Evolutionary conservation across 1,140 invertebrate genomes (phyloP), one percentile per base, ranked within the genome.

Genomic region (Hydropsyche tenuis): DNA sequence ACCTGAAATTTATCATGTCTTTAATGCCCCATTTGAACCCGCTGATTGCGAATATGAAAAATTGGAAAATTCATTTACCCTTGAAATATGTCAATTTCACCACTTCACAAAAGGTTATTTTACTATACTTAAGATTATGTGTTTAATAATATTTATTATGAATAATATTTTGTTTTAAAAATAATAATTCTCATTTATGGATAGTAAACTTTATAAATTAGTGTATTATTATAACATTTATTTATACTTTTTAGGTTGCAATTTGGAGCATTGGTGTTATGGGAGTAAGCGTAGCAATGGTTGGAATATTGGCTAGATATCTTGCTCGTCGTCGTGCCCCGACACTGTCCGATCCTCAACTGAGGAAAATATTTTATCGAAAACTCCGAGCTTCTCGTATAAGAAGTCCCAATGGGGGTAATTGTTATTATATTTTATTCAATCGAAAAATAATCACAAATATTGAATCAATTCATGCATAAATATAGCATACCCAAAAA

Each of bases 381-480:
- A 81, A 86, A 81, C 78, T 88, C 77, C 25, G 76, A 12, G 66
- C 66, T 23, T 86, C 87, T 18, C 83, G 86, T 71, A 86, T 90
- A 81, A 83, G 89, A 72, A 90, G 89, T 82, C 89, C 89, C 1
- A 90, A 89, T 83, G 88, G 87, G 81, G 86, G 86, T 86, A 80
- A 30, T 63, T 37, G 18, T 16, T 14, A 20, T 56, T 69, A 69
- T 18, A 20, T 69, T 16, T 46, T 7, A 16, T 14, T n/a, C n/a
- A n/a, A n/a, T n/a, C n/a, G n/a, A n/a, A n/a, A n/a, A n/a, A n/a
- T n/a, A n/a, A n/a, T n/a, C n/a, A n/a, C n/a, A n/a, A n/a, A n/a
- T n/a, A n/a, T n/a, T n/a, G n/a, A n/a, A n/a, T n/a, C n/a, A n/a
- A n/a, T n/a, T n/a, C n/a, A n/a, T n/a, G n/a, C n/a, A n/a, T n/a